phyloP scores from a whole-genome alignment of 2,797 vertebrate species.

The Masticophis lateralis region DNA sequence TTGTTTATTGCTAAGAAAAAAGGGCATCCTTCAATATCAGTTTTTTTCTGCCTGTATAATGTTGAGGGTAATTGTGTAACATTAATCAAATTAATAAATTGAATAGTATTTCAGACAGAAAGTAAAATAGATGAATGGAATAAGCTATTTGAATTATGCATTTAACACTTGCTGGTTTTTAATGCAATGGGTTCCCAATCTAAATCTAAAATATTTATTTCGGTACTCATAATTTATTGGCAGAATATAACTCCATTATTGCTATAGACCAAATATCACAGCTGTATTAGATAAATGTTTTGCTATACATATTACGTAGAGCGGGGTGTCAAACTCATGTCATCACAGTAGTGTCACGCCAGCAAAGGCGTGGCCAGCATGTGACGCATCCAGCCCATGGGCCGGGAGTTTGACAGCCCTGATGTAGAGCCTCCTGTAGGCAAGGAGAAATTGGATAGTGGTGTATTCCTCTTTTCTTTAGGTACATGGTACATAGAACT shows the following conservation, averaged over 20 bases:
- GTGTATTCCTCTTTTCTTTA: background rate
- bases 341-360: rapidly evolving
- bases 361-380: too few species aligned
- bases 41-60: background rate
- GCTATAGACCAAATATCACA: background rate
- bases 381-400: too few species aligned
- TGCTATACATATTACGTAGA: background rate
- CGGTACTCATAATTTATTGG: background rate
- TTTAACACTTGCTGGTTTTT: background rate
- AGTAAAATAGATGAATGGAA: background rate
- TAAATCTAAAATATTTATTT: background rate
- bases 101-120: background rate
- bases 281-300: background rate
- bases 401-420: too few species aligned
- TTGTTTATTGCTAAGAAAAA: background rate
- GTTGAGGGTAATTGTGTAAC: background rate
- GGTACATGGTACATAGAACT: background rate
- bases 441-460: background rate
- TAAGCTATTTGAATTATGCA: background rate
- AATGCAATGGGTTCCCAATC: background rate
- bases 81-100: background rate
- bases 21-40: background rate
- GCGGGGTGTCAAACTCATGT: too few species aligned
- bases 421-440: background rate
- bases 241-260: background rate